These are phyloP conservation scores for Batillaria attramentaria DNA, from an alignment of 1,140 invertebrate genomes.

Conservation along the genomic window DNA sequence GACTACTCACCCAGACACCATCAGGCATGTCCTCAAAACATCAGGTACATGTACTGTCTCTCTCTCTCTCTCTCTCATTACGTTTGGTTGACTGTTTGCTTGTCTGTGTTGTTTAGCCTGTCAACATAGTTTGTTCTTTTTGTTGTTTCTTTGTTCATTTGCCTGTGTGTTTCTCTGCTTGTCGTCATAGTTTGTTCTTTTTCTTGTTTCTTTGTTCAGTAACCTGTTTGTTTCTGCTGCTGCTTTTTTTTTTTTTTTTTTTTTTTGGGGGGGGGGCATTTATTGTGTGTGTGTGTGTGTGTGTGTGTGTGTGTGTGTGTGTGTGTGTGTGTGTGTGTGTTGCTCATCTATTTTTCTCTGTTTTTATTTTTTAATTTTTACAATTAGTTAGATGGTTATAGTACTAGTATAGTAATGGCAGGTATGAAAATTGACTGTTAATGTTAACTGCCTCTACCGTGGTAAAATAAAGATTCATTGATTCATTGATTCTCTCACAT, in stretches of 20 bases:
- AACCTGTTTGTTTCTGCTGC: not conserved
- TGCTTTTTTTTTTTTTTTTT: no score
- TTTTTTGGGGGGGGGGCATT: no score
- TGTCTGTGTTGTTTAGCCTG: not conserved
- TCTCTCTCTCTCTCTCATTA: not conserved
- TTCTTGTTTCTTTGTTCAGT: not conserved
- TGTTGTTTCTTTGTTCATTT: not conserved
- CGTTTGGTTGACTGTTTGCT: not conserved
- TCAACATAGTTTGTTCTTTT: no score
- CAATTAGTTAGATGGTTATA: no score
- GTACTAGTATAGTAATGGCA: no score
- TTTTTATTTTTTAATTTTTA: no score
- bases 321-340: slow-evolving; percentile 15
- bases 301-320: not conserved
- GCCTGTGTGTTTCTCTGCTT: not conserved
- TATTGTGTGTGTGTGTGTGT: slow-evolving; percentile 33
- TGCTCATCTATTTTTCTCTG: no score
- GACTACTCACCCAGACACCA: slow-evolving; percentile 55
- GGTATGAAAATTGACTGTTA: no score
- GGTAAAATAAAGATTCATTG: no score
- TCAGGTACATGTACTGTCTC: slow-evolving; percentile 44
- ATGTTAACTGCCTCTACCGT: no score
- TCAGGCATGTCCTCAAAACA: slow-evolving; percentile 56
- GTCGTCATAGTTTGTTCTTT: not conserved
- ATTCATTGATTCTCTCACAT: no score